Evolutionary conservation across 2,797 vertebrate genomes (phyloP).

Genomic region (Bucorvus abyssinicus): DNA sequence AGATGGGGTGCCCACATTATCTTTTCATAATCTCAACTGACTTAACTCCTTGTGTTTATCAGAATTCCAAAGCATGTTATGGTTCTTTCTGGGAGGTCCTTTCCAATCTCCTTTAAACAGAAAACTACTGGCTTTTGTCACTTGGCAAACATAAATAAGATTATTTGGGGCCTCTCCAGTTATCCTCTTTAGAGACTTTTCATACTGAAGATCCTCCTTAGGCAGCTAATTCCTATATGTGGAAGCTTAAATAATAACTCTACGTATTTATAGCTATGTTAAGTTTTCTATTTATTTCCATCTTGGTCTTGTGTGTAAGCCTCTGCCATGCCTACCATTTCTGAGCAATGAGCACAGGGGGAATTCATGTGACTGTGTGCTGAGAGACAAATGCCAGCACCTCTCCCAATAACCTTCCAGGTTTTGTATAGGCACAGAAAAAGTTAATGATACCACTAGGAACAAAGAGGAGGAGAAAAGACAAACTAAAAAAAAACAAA

Average conservation of each 20-base stretch:
- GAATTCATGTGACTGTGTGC: background rate
- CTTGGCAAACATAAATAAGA: background rate
- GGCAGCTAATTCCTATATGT: background rate
- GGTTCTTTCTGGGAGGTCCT: background rate
- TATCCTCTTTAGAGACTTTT: background rate
- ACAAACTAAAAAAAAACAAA: background rate
- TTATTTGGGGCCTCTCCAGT: background rate
- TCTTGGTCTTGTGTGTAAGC: background rate
- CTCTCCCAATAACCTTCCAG: background rate
- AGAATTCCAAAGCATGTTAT: background rate
- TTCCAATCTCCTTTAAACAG: background rate
- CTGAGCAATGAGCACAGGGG: background rate
- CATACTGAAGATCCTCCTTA: background rate
- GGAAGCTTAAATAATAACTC: conserved; percentile 20
- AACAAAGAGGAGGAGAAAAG: background rate
- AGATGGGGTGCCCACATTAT: background rate
- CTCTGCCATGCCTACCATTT: background rate
- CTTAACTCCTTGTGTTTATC: background rate
- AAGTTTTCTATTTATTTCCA: conserved; percentile 22
- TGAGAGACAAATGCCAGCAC: background rate
- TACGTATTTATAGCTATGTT: background rate
- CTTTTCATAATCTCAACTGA: background rate
- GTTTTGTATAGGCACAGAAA: background rate
- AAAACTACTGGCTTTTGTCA: background rate
- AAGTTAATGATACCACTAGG: background rate